Conservation (phyloP, 1,140 invertebrate genomes). For the Drosophila orosa region DNA sequence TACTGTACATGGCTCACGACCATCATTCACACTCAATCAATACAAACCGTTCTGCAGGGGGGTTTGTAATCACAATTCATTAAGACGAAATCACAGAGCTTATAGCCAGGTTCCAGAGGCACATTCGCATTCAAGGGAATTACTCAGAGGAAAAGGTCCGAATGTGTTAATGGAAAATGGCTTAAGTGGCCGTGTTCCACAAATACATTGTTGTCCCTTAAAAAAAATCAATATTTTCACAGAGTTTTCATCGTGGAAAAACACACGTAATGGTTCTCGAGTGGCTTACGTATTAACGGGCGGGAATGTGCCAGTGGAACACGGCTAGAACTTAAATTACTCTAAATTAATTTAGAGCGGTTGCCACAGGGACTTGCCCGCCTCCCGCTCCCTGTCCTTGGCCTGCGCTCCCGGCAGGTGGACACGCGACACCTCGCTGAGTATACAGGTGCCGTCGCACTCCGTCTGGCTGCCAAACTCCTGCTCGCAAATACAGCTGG, state of each 20-base stretch:
- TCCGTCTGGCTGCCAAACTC: constrained; percentile 74
- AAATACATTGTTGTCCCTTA: background rate
- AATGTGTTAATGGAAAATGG: constrained; percentile 10
- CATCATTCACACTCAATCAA: constrained; percentile 37
- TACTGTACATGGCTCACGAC: constrained; percentile 68
- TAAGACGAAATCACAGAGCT: constrained; percentile 73
- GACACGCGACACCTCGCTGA: constrained; percentile 73
- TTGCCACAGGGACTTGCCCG: constrained; percentile 48
- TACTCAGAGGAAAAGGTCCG: background rate
- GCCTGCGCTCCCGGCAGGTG: constrained; percentile 43
- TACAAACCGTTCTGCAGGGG: constrained; percentile 22
- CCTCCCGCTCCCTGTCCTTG: constrained; percentile 7
- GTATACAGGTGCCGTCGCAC: constrained; percentile 73
- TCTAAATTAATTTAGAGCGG: constrained; percentile 45
- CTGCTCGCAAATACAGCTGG: constrained; percentile 73
- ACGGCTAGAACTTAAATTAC: constrained; percentile 21
- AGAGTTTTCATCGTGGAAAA: background rate
- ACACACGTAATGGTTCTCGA: background rate
- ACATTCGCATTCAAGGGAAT: constrained; percentile 1
- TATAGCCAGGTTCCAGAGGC: constrained; percentile 11
- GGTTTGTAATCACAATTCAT: constrained; percentile 74
- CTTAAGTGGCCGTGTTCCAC: constrained; percentile 1
- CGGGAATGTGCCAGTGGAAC: constrained; percentile 13
- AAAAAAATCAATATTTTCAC: constrained; percentile 5
- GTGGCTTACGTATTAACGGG: background rate